These are phyloP conservation scores for Paracanthobrama guichenoti DNA, from an alignment of 2,113 vertebrate species.

Conservation along the genomic window DNA sequence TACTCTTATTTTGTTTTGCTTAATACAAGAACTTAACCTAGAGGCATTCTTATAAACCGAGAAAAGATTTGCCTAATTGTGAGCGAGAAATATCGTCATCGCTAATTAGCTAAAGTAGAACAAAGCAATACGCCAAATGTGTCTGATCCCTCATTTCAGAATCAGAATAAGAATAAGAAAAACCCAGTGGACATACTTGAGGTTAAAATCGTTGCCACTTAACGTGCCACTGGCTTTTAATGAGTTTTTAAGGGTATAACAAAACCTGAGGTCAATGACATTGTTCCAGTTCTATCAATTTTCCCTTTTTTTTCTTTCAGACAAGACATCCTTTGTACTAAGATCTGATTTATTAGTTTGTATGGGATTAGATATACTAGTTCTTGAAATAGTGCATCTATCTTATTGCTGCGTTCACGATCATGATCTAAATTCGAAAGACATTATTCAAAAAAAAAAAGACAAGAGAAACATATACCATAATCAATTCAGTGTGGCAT, in stretches of 20 bases:
- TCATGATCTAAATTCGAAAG: background rate
- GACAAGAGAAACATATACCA: too few species aligned
- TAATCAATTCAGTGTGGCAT: too few species aligned
- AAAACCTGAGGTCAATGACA: conserved; percentile 52
- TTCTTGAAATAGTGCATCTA: background rate
- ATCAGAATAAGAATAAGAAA: conserved; percentile 14
- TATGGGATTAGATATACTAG: conserved; percentile 18
- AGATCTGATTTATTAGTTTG: background rate
- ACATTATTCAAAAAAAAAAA: background rate
- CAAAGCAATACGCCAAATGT: conserved; percentile 39
- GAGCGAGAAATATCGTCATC: conserved; percentile 46
- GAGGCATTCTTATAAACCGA: conserved; percentile 44
- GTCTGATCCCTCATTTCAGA: conserved; percentile 31
- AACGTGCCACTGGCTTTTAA: conserved; percentile 32
- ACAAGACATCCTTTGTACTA: background rate
- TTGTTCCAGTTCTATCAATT: conserved; percentile 47
- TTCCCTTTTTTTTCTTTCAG: background rate
- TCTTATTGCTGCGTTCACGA: background rate
- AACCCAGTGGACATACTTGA: conserved; percentile 39
- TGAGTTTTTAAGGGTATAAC: conserved; percentile 31
- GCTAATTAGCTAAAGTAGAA: conserved; percentile 55
- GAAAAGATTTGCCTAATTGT: conserved; percentile 50
- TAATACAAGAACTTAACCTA: conserved; percentile 46
- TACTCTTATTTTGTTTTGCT: conserved; percentile 32
- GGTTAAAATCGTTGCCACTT: conserved; percentile 48